Conservation (phyloP, 2,888 invertebrate genomes). For the Acleris holmiana region DNA sequence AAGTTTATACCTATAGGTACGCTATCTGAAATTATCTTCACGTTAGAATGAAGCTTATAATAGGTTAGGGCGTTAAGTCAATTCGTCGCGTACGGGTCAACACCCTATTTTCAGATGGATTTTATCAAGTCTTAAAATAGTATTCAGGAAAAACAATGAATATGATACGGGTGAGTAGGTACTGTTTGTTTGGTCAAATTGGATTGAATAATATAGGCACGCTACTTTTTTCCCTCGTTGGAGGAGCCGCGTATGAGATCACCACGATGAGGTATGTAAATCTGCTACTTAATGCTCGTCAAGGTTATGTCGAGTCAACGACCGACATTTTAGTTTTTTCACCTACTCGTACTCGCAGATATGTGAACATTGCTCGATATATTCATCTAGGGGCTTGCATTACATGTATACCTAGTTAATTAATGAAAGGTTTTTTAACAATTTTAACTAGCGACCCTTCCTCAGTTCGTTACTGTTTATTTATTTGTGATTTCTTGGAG, state of each 20-base stretch:
- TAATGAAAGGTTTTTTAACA: too few species aligned
- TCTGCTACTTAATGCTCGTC: neutral
- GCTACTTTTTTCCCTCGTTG: too few species aligned
- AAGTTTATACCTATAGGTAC: neutral
- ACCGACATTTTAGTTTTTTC: neutral
- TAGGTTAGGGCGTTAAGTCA: slow-evolving; percentile 12
- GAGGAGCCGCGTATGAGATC: too few species aligned
- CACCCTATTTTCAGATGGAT: slow-evolving; percentile 28
- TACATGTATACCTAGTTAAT: too few species aligned
- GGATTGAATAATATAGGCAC: too few species aligned
- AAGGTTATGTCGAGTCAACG: slow-evolving; percentile 20
- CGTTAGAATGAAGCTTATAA: slow-evolving; percentile 15
- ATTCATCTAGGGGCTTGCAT: slow-evolving; percentile 22
- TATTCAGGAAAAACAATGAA: neutral
- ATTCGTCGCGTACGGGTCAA: slow-evolving; percentile 19
- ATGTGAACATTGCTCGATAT: slow-evolving; percentile 9
- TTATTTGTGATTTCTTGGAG: too few species aligned
- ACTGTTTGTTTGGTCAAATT: too few species aligned
- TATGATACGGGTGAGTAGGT: too few species aligned
- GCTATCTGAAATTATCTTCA: slow-evolving; percentile 2
- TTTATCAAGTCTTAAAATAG: slow-evolving; percentile 21
- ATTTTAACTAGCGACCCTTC: too few species aligned
- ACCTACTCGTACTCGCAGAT: too few species aligned
- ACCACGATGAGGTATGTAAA: neutral
- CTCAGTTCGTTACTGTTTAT: too few species aligned